A percentile compares a stretch with the other conserved stretches of the same genome.
These are phyloP conservation scores for Scaptomyza graminum DNA, from an alignment of 1,140 invertebrate genomes.

Conservation along the genomic window DNA sequence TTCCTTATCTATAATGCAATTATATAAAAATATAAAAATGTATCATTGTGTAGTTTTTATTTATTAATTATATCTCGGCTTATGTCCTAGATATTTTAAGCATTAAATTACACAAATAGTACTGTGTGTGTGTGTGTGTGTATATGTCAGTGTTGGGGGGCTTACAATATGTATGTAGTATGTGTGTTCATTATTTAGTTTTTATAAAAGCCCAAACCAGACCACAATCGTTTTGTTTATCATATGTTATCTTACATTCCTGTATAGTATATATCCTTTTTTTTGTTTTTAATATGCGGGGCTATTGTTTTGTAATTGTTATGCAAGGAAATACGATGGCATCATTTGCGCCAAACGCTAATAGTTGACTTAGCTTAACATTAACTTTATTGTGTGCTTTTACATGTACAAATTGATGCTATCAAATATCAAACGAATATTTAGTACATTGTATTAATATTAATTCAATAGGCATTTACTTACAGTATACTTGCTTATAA, in stretches of 20 bases:
- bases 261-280: slow-evolving; percentile 49
- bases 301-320: slow-evolving; percentile 27
- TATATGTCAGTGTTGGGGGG: slow-evolving; percentile 15
- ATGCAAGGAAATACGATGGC: slow-evolving; percentile 71
- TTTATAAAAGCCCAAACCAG: slow-evolving; percentile 37
- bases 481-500: slow-evolving; percentile 51
- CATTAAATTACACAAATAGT: slow-evolving; percentile 48
- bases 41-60: slow-evolving; percentile 41
- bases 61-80: slow-evolving; percentile 45
- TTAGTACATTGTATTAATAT: slow-evolving; percentile 60
- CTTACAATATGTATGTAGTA: slow-evolving; percentile 20
- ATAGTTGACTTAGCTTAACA: slow-evolving; percentile 47
- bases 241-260: slow-evolving; percentile 55
- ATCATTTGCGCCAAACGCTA: slow-evolving; percentile 34
- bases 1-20: slow-evolving; percentile 19
- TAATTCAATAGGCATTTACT: slow-evolving; percentile 58
- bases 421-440: slow-evolving; percentile 47
- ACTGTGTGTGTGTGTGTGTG: slow-evolving; percentile 21
- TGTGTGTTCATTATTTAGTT: slow-evolving; percentile 14
- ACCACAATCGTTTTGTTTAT: slow-evolving; percentile 11
- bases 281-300: slow-evolving; percentile 15
- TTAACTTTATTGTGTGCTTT: slow-evolving; percentile 68
- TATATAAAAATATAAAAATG: neutral
- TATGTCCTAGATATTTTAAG: slow-evolving; percentile 46
- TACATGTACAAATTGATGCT: slow-evolving; percentile 77